These are phyloP conservation scores for Porites australiensis DNA, from an alignment of 64 coral and sea anemone genomes.

Conservation along the genomic window DNA sequence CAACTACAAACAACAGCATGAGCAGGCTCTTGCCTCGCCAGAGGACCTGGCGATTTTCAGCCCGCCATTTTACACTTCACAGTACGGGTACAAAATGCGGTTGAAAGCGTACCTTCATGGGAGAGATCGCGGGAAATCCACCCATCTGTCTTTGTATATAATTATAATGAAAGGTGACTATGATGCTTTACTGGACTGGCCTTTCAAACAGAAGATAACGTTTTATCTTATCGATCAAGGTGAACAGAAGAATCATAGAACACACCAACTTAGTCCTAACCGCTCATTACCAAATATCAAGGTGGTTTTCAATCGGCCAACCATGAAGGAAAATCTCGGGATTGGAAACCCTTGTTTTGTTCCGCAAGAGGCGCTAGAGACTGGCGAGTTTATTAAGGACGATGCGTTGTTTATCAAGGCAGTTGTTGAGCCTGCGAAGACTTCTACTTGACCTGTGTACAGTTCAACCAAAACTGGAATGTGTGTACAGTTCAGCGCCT, in stretches of 20 bases:
- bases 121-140: constrained; percentile 89
- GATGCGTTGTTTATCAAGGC: constrained; percentile 96
- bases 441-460: not conserved
- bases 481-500: no score
- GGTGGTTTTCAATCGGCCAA: constrained; percentile 94
- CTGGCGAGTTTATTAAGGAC: constrained; percentile 91
- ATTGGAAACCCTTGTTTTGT: constrained; percentile 99
- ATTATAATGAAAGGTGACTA: constrained; percentile 99
- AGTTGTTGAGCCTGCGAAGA: constrained; percentile 79
- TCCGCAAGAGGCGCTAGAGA: constrained; percentile 79
- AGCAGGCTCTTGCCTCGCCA: constrained; percentile 73
- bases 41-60: constrained; percentile 97
- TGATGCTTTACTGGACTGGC: constrained; percentile 93
- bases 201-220: constrained; percentile 98
- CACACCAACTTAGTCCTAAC: constrained; percentile 89
- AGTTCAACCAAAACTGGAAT: not conserved
- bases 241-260: constrained; percentile 84
- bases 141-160: constrained; percentile 93
- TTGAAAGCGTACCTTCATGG: constrained; percentile 96
- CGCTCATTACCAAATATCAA: constrained; percentile 98
- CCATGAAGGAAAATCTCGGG: constrained; percentile 91
- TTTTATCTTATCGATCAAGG: constrained; percentile 98
- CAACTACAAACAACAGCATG: constrained; percentile 86
- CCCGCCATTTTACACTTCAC: constrained; percentile 93
- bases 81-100: constrained; percentile 97